These are phyloP conservation scores for Chionis minor DNA, from an alignment of 2,113 vertebrate species.

Conservation along the genomic window DNA sequence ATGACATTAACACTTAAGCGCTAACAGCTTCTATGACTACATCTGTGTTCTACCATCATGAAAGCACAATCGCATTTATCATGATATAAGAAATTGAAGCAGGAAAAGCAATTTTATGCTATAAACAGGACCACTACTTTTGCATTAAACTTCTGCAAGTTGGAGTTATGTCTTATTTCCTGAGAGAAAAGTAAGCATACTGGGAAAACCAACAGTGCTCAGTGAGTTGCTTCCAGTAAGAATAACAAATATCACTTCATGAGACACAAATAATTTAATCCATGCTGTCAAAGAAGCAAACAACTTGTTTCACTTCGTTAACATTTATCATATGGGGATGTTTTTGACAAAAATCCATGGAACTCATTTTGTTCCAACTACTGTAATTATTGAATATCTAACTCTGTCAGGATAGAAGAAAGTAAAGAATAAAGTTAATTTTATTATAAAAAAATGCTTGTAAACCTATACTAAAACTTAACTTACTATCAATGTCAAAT, in stretches of 20 bases:
- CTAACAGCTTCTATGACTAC: background rate
- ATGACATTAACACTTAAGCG: background rate
- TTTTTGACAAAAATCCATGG: background rate
- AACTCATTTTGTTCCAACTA: background rate
- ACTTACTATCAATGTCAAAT: background rate
- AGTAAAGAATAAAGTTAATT: background rate
- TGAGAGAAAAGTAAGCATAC: background rate
- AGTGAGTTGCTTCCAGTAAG: background rate
- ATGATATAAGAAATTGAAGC: background rate
- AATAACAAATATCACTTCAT: background rate
- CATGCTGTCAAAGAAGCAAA: background rate
- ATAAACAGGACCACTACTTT: background rate
- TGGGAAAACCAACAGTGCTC: background rate
- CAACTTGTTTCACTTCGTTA: background rate
- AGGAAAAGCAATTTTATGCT: background rate
- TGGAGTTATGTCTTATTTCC: background rate
- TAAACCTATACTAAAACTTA: background rate
- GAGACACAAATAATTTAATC: background rate
- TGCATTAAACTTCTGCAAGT: background rate
- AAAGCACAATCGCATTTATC: background rate
- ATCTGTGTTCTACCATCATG: background rate
- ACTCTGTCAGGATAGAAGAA: constrained; percentile 6
- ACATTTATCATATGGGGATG: background rate
- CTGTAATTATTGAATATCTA: background rate
- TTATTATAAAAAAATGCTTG: background rate